phyloP scores from a whole-genome alignment of 2,888 invertebrate species.

The Anoplius nigerrimus region DNA sequence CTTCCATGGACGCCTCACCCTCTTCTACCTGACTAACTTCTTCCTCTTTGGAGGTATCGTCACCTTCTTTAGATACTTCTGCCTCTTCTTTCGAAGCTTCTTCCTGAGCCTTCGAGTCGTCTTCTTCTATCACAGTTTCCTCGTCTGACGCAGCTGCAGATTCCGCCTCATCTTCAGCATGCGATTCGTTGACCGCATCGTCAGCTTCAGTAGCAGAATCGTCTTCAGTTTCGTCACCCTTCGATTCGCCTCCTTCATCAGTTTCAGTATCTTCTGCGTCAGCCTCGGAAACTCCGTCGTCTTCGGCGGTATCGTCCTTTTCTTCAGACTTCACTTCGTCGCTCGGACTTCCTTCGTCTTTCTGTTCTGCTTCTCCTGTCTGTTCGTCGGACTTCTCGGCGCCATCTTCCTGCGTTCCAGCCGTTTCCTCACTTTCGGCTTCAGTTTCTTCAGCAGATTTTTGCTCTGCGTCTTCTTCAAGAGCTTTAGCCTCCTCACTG shows the following conservation, averaged over 20 bases:
- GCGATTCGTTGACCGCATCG: not conserved
- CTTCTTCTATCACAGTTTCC: slow-evolving; percentile 35
- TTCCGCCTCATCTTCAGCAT: slow-evolving; percentile 14
- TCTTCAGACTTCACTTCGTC: not conserved
- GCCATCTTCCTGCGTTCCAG: not conserved
- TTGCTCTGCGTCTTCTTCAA: not conserved
- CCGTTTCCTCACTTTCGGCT: not conserved
- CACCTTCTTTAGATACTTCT: slow-evolving; percentile 30
- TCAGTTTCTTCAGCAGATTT: not conserved
- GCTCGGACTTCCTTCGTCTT: not conserved
- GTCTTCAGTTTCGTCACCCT: not conserved
- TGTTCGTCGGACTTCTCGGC: not conserved
- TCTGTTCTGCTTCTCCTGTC: not conserved
- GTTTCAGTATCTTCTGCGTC: slow-evolving; percentile 6
- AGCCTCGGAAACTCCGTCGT: slow-evolving; percentile 7
- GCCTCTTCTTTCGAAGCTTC: not conserved
- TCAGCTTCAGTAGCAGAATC: not conserved
- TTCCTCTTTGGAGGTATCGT: slow-evolving; percentile 1
- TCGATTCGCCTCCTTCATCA: not conserved
- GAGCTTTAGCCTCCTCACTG: not conserved
- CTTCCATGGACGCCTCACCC: not conserved
- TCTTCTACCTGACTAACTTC: not conserved
- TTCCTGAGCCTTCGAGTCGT: slow-evolving; percentile 7
- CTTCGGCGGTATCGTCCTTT: not conserved
- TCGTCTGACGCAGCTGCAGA: slow-evolving; percentile 17